These are phyloP conservation scores for Amphilophus citrinellus DNA, from an alignment of 2,113 vertebrate genomes.

Conservation along the genomic window DNA sequence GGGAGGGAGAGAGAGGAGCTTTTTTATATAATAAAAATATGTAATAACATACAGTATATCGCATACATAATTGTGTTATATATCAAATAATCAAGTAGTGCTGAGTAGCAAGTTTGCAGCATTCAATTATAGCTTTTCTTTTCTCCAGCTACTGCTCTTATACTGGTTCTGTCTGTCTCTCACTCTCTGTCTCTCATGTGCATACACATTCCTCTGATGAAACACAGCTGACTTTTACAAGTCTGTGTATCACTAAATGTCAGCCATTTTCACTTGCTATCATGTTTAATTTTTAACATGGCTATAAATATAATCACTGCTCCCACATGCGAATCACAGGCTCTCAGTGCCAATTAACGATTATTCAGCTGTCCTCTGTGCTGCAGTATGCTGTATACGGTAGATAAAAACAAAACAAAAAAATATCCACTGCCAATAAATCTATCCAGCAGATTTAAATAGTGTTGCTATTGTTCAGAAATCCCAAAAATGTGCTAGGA, in stretches of 20 bases:
- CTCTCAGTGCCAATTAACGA: slow-evolving; percentile 31
- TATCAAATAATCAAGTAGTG: slow-evolving; percentile 11
- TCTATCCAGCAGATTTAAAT: slow-evolving; percentile 1
- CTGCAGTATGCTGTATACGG: background rate
- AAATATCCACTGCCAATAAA: background rate
- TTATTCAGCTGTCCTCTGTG: slow-evolving; percentile 16
- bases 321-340: slow-evolving; percentile 25
- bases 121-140: slow-evolving; percentile 34
- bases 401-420: slow-evolving; percentile 8
- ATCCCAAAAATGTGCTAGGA: background rate
- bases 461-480: background rate
- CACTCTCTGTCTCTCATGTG: background rate
- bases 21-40: background rate
- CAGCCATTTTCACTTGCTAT: slow-evolving; percentile 20
- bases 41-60: background rate
- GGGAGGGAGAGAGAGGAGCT: background rate
- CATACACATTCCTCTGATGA: background rate
- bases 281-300: slow-evolving; percentile 47
- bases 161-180: background rate
- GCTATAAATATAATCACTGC: slow-evolving; percentile 40
- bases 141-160: background rate
- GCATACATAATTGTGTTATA: background rate
- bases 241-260: slow-evolving; percentile 37
- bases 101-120: slow-evolving; percentile 24
- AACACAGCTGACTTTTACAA: slow-evolving; percentile 34